Conservation (phyloP, 2,888 invertebrate genomes). For the Hyles lineata region DNA sequence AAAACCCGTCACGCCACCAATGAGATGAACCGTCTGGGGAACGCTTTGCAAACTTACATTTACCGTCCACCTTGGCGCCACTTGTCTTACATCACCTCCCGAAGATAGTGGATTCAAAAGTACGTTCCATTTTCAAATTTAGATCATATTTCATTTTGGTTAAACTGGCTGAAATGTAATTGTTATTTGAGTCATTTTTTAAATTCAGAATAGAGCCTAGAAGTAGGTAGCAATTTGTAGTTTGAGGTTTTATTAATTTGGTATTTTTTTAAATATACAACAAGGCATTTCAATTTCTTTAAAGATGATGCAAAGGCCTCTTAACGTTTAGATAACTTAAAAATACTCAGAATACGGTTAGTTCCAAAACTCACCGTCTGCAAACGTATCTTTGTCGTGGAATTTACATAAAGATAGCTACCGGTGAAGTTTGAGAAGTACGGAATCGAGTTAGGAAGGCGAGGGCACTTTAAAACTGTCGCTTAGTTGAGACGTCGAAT, state of each 20-base stretch:
- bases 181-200: too few species aligned
- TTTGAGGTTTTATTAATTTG: not conserved
- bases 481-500: conserved; percentile 82
- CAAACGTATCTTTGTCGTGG: conserved; percentile 60
- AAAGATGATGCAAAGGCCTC: too few species aligned
- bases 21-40: conserved; percentile 65
- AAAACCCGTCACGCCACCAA: conserved; percentile 71
- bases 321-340: too few species aligned
- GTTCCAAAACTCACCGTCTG: conserved; percentile 48
- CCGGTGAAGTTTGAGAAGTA: conserved; percentile 70
- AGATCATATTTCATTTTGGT: not conserved
- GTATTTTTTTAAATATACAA: too few species aligned
- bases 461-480: conserved; percentile 82
- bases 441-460: conserved; percentile 79
- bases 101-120: not conserved
- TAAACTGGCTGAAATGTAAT: not conserved
- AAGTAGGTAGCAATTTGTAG: too few species aligned
- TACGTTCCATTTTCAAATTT: not conserved
- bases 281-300: not conserved
- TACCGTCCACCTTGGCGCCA: conserved; percentile 42
- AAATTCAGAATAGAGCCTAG: not conserved
- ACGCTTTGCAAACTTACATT: conserved; percentile 49
- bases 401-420: conserved; percentile 82
- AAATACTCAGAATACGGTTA: conserved; percentile 35
- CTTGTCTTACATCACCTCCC: conserved; percentile 29